Base-by-base conservation (phyloP, 2,113 vertebrate genomes). In the Alethe diademata region DNA sequence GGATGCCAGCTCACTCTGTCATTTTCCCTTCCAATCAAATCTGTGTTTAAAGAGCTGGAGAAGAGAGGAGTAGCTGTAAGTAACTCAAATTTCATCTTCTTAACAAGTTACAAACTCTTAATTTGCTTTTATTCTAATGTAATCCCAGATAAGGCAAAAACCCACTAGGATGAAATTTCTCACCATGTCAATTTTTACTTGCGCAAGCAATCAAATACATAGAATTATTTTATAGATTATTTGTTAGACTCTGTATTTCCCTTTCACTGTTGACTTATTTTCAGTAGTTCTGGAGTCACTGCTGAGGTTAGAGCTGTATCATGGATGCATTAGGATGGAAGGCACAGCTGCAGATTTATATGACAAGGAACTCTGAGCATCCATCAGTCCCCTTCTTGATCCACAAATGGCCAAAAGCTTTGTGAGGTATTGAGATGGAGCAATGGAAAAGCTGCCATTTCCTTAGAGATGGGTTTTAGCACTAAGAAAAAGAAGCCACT, bases 1-100 rank as follows among this genome's bases (percentile, higher is more conserved):
- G 99, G 99, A 78, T 99, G 99, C 79, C 99, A 99, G 92, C 98
- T 99, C 36, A 99, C 99, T 0, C 95, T 99, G 3, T 93, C 73
- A 6, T 99, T 99, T 97, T 99, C 99, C 9, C 15, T 98, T 50
- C 98, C 98, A n/a, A 97, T 98, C 84, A 95, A 93, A 51, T 61
- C 67, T 19, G 86, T 99, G 47, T 98, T 98, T 90, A 53, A 97
- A 94, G 98, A 99, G 96, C 98, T 99, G 86, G 98, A 98, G 97
- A 99, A 98, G 96, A 98, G 99, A 96, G 99, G 99, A 8, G 98
- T 99, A 2, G 96, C 97, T 42, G 99, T 99, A 95, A 98, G 99
- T 98, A 93, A 78, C 78, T 48, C 35, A 86, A 47, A 66, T 11
- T 75, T 93, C 20, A 29, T 57, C 66, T 72, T 85, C 36, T 40